Evolutionary conservation across 2,797 vertebrate genomes (phyloP), one percentile per base, ranked within the genome.

Genomic region (Lagothrix lagotricha): DNA sequence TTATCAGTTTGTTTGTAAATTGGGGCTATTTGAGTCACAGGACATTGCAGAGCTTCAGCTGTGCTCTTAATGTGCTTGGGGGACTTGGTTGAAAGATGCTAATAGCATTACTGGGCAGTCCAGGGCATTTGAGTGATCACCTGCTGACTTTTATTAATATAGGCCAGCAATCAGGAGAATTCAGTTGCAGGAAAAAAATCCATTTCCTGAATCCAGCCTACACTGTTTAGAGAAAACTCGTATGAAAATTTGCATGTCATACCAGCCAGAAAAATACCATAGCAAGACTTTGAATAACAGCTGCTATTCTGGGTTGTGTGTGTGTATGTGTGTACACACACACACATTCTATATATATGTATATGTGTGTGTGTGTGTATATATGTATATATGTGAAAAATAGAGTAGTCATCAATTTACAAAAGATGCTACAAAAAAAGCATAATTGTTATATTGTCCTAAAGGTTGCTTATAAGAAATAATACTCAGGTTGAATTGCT

Each of bases 1-100:
- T 90, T 89, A 82, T 52, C 93, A 30, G 57, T 84, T 93, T 97
- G 88, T 84, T 94, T 97, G 76, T 79, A 97, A 96, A 86, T 80
- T 70, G 50, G 30, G 48, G 2, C 33, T 83, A 12, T 95, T 88
- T 80, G 92, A 91, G 80, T 91, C 70, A 19, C 22, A 80, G 86
- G 46, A 61, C 26, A 84, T 93, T 81, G 36, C 41, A 67, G 36
- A 89, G 20, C 75, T 92, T 67, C 81, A 76, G 48, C 80, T 77
- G 4, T 72, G 15, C 36, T 95, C 88, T 72, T 90, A 72, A 90
- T 58, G 28, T 52, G 87, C 77, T 92, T 92, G 61, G 41, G 72
- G 76, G 28, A 79, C 57, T 92, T 85, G 67, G 76, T 86, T 90
- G 72, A 96, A 96, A 92, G 80, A 96, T 80, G 41, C 82, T 97